Conservation (phyloP, 1,140 invertebrate species). For the Heliconius hermathena region DNA sequence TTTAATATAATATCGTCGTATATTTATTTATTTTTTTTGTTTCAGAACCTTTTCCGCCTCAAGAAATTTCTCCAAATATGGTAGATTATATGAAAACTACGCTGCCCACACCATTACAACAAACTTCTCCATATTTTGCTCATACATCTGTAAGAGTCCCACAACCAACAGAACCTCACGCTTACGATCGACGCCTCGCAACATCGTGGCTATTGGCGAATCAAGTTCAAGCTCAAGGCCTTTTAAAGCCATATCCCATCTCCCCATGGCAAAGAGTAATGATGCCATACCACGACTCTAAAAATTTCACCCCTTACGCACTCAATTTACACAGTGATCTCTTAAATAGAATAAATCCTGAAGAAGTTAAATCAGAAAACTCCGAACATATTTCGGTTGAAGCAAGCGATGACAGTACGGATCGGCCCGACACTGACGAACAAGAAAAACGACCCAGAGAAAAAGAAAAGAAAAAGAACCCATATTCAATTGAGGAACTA, state of each 20-base stretch:
- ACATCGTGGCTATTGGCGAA: conserved; percentile 83
- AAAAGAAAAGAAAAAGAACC: conserved; percentile 88
- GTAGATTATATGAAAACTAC: conserved; percentile 71
- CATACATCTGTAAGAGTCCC: conserved; percentile 67
- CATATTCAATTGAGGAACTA: conserved; percentile 93
- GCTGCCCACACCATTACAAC: conserved; percentile 55
- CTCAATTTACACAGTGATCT: conserved; percentile 65
- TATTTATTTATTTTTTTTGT: conserved; percentile 45
- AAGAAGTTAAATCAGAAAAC: conserved; percentile 74
- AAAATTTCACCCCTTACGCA: conserved; percentile 71
- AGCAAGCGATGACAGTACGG: conserved; percentile 84
- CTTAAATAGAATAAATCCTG: conserved; percentile 63
- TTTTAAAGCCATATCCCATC: conserved; percentile 74
- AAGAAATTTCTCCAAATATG: conserved; percentile 67
- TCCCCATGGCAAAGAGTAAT: conserved; percentile 82
- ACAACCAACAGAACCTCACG: conserved; percentile 59
- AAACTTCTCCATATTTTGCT: conserved; percentile 71
- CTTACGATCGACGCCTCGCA: conserved; percentile 81
- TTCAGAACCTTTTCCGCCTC: conserved; percentile 72
- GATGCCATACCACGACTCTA: conserved; percentile 77
- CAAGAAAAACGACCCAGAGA: conserved; percentile 69
- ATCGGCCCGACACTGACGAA: conserved; percentile 84
- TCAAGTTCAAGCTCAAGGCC: conserved; percentile 72
- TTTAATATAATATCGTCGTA: not conserved
- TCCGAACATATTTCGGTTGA: conserved; percentile 80